These are phyloP conservation scores for Tiliacea citrago DNA, from an alignment of 2,888 invertebrate species.

Conservation along the genomic window DNA sequence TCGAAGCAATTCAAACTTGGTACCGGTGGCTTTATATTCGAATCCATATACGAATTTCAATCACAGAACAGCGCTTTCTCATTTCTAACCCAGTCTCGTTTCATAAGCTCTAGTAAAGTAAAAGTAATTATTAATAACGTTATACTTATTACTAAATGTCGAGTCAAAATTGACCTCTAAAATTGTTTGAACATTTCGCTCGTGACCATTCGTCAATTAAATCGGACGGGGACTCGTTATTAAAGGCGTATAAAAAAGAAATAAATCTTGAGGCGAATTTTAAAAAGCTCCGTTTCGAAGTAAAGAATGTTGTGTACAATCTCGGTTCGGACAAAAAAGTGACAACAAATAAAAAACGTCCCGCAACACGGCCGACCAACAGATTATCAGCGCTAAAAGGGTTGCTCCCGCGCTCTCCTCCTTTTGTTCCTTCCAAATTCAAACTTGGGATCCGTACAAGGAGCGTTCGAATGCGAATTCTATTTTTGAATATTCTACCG, in stretches of 20 bases:
- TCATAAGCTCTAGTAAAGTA: constrained; percentile 61
- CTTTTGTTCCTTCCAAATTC: constrained; percentile 90
- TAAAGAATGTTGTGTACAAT: constrained; percentile 91
- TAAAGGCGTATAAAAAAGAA: constrained; percentile 87
- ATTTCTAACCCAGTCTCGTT: constrained; percentile 52
- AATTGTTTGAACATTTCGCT: constrained; percentile 81
- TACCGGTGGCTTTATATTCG: constrained; percentile 73
- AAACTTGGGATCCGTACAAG: constrained; percentile 90
- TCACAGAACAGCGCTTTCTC: constrained; percentile 45
- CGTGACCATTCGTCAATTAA: constrained; percentile 89
- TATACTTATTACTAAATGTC: constrained; percentile 69
- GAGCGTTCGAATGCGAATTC: constrained; percentile 90
- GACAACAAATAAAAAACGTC: constrained; percentile 89
- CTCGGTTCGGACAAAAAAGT: constrained; percentile 90
- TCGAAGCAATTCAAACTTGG: constrained; percentile 84
- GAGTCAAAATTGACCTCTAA: constrained; percentile 80
- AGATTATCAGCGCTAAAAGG: constrained; percentile 91
- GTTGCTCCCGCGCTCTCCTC: constrained; percentile 90
- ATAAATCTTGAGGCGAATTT: constrained; percentile 86
- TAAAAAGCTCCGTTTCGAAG: constrained; percentile 90
- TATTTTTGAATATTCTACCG: constrained; percentile 91
- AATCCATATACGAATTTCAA: constrained; percentile 61
- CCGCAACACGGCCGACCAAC: constrained; percentile 89
- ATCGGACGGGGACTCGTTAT: constrained; percentile 85
- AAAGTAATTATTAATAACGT: constrained; percentile 66